Evolutionary conservation across 2,113 vertebrate genomes (phyloP), one percentile per base, ranked within the genome.

Genomic region (Phalacrocorax brasilianus): DNA sequence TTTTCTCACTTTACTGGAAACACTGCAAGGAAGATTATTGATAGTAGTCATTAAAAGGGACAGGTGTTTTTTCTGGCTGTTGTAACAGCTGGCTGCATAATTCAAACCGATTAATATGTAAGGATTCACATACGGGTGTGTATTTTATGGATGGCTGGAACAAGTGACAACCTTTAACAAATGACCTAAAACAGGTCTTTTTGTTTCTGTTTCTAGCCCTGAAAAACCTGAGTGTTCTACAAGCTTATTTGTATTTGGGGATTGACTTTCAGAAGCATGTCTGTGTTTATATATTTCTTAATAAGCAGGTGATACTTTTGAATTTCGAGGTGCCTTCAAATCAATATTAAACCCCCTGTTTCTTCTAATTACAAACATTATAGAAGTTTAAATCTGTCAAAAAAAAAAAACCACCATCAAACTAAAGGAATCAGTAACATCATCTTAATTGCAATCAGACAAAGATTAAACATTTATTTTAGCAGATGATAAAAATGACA

Each of bases 51-150:
- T 94, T 95, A 97, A 92, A 94, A 74, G 52, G 85, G 92, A 96
- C 90, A 96, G 95, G 95, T 96, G 92, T 92, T 95, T 94, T 89
- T 93, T 66, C 93, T 95, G 92, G 83, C 77, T 96, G 89, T 58
- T 78, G 70, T n/a, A 95, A 89, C 94, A 97, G 92, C 88, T 97
- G 97, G 94, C 86, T 91, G 87, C 67, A 70, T 94, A 94, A 94
- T 90, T 97, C 93, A 88, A 44, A 61, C 27, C 11, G 3, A 95
- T 95, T 96, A 96, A 88, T 93, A 97, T 88, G 75, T 96, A 95
- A 92, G 72, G 58, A 91, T 91, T 88, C 45, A 3, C 94, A 90
- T 93, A 93, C 88, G 90, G 93, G 76, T 83, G 35, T 47, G n/a
- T 68, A 81, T 95, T 95, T 90, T 94, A 94, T 95, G 93, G 80